Evolutionary conservation across 2,888 invertebrate genomes (phyloP), one percentile per base, ranked within the genome.

Genomic region (Sphecodes monilicornis): DNA sequence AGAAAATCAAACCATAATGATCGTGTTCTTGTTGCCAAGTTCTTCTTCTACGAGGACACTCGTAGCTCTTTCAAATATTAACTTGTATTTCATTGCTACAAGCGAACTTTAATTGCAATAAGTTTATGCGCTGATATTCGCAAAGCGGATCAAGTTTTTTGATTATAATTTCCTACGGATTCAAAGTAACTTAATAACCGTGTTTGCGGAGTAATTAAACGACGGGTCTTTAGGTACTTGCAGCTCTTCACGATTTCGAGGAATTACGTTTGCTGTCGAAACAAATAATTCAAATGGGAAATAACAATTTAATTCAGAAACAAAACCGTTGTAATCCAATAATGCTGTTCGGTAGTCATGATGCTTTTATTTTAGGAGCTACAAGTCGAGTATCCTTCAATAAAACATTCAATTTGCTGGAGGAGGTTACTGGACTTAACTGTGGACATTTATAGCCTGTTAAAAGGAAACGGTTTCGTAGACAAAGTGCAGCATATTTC

Each of bases 1-100:
- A 50, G 46, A 82, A 78, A 60, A 75, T 82, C 68, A 82, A 73
- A 50, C 32, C 36, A n/a, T 81, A 83, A 83, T 72, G 71, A 81
- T 82, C 70, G 74, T 22, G 26, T 18, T 72, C 75, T 76, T 82
- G 66, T 81, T 76, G 16, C 39, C 39, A 13, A 46, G 32, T 46
- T 72, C 72, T 26, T 8, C 43, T 0, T 13, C 50, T 6, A 3
- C 50, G 26, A 16, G 32, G n/a, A 26, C 41, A 46, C 32, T 60
- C 57, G 32, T 32, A n/a, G 74, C 26, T 29, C 71, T 29, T 43
- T 22, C 26, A 76, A 46, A 32, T 36, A 41, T 72, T 13, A 26
- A 29, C 26, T 60, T 32, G 29, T 16, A 0, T 70, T 60, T 69
- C 36, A 6, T 4, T 10, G 11, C 22, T 26, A 18, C 68, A 39